Percentiles rank a stretch among this genome's conserved stretches.
These are phyloP conservation scores for Neodiprion lecontei DNA, from an alignment of 1,140 invertebrate species.

Conservation along the genomic window DNA sequence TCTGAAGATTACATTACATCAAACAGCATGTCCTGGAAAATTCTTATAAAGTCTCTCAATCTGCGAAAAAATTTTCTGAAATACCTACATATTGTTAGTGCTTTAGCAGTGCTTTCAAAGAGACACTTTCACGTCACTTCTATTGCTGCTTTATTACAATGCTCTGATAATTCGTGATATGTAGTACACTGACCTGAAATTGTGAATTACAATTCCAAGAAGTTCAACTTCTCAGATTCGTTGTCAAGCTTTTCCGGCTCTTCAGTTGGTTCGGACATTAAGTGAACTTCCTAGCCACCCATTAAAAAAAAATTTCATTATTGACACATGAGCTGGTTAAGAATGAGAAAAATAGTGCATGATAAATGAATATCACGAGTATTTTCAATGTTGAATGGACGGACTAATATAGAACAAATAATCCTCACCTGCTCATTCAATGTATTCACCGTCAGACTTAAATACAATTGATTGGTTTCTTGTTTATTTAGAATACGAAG, in stretches of 20 bases:
- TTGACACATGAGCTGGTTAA: background rate
- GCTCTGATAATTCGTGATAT: no score
- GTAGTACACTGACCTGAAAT: conserved; percentile 4
- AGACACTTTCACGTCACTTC: no score
- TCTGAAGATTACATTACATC: no score
- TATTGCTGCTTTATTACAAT: no score
- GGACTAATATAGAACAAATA: background rate
- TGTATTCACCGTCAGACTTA: conserved; percentile 41
- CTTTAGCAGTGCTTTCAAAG: no score
- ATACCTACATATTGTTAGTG: no score
- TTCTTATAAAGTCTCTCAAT: no score
- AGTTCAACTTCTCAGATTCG: conserved; percentile 12
- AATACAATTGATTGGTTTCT: conserved; percentile 72
- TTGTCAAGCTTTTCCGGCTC: conserved; percentile 8
- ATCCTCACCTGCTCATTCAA: conserved; percentile 27
- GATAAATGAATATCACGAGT: background rate
- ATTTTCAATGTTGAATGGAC: background rate
- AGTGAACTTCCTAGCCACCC: background rate
- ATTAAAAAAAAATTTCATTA: background rate
- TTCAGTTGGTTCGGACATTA: background rate
- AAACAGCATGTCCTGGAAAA: no score
- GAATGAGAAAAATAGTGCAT: background rate
- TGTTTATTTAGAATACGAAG: conserved; percentile 75
- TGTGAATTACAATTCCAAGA: conserved; percentile 11
- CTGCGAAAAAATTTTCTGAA: no score